Percentiles rank a stretch among this genome's conserved stretches.
Conservation (phyloP, 2,113 vertebrate species). For the Spea multiplicata region DNA sequence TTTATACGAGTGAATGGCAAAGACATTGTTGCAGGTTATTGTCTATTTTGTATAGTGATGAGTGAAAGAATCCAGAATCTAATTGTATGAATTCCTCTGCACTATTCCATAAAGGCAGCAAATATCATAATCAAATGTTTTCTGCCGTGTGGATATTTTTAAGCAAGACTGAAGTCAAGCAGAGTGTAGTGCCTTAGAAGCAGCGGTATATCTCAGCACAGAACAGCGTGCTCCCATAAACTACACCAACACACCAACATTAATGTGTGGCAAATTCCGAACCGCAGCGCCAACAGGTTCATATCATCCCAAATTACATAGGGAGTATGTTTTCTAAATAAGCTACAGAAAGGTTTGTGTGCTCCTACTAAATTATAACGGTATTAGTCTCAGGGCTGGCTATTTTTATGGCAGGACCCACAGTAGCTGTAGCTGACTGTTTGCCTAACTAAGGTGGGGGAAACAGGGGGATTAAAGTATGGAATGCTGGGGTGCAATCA, state of each 20-base stretch:
- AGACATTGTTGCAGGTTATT: background rate
- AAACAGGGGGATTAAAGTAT: too few relatives aligned
- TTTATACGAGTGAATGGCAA: constrained; percentile 20
- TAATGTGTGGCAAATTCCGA: constrained; percentile 8
- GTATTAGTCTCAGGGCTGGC: too few relatives aligned
- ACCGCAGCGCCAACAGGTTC: background rate
- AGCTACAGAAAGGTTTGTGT: too few relatives aligned
- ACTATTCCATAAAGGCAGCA: constrained; percentile 7
- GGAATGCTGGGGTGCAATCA: too few relatives aligned
- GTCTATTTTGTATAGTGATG: constrained; percentile 1
- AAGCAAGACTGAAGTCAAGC: constrained; percentile 26
- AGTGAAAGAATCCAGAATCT: constrained; percentile 4
- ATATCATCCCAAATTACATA: background rate
- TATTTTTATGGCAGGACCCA: too few relatives aligned
- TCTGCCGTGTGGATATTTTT: constrained; percentile 24
- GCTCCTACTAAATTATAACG: too few relatives aligned
- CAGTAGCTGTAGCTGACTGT: too few relatives aligned
- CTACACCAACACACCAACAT: background rate
- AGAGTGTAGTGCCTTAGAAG: constrained; percentile 20
- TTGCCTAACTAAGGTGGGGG: too few relatives aligned
- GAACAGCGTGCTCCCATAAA: background rate
- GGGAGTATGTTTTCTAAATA: background rate
- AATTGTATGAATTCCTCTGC: background rate
- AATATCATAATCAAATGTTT: constrained; percentile 20
- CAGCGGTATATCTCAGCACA: constrained; percentile 5